phyloP scores from a whole-genome alignment of 1,140 invertebrate genomes.

The Drosophila mauritiana region DNA sequence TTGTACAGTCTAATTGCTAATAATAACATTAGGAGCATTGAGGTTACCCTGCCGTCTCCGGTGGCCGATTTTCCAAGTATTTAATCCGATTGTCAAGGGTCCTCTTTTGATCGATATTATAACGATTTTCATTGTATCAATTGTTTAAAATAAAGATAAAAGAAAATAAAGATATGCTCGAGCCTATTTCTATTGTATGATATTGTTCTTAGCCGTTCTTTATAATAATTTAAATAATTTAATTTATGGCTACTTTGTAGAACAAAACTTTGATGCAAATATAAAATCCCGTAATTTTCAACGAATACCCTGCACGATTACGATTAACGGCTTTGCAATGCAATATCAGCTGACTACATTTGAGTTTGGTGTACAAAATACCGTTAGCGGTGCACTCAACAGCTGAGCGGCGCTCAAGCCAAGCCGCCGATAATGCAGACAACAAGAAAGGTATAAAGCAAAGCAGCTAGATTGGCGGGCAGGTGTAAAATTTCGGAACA shows the following conservation, averaged over 20 bases:
- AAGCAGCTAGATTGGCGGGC: constrained; percentile 32
- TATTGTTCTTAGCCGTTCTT: too few species aligned
- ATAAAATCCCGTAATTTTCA: too few species aligned
- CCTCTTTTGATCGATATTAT: too few species aligned
- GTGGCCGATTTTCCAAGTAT: too few species aligned
- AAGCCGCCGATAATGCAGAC: constrained; percentile 1
- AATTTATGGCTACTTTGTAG: too few species aligned
- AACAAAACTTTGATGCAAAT: too few species aligned
- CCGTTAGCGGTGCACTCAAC: neutral
- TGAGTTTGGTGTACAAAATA: neutral
- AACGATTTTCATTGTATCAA: too few species aligned
- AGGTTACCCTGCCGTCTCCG: neutral
- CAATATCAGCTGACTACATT: neutral
- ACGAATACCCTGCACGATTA: neutral
- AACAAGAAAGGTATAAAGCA: neutral
- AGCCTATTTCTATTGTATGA: too few species aligned
- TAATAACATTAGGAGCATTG: neutral
- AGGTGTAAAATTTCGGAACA: constrained; percentile 30
- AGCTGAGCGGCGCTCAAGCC: constrained; percentile 4
- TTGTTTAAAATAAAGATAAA: too few species aligned
- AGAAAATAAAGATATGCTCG: too few species aligned
- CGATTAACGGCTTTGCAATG: neutral
- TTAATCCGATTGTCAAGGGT: too few species aligned
- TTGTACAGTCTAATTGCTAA: neutral
- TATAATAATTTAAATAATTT: too few species aligned